Evolutionary conservation across 2,888 invertebrate species (phyloP).

Genomic region (Hoplodrina blanda): DNA sequence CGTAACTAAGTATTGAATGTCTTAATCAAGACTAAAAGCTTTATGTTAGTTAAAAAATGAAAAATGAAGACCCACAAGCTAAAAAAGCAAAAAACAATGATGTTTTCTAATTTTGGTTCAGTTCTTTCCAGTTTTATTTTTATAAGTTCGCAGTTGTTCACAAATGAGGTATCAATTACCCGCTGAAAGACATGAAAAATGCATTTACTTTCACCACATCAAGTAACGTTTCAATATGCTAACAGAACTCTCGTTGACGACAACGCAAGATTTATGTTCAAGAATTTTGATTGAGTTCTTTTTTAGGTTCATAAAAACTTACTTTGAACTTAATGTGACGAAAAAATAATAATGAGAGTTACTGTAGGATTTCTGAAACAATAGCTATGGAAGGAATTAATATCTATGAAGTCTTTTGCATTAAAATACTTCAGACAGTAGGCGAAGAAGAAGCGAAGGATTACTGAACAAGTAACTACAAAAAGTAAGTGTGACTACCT

Average conservation of each 20-base stretch:
- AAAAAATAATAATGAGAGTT: not conserved
- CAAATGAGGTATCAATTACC: not conserved
- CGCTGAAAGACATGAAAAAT: slow-evolving; percentile 11
- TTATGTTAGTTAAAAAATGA: not conserved
- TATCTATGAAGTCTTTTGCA: too few relatives aligned
- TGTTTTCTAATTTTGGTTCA: not conserved
- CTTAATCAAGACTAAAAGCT: slow-evolving; percentile 6
- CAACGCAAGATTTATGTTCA: slow-evolving; percentile 19
- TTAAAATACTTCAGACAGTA: too few relatives aligned
- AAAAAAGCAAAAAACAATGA: not conserved
- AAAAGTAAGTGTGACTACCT: not conserved
- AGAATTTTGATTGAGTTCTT: slow-evolving; percentile 37
- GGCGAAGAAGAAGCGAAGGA: not conserved
- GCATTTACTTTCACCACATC: slow-evolving; percentile 3
- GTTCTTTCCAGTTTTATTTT: not conserved
- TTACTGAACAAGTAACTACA: not conserved
- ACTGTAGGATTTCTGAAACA: not conserved
- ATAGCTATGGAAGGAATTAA: not conserved
- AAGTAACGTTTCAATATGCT: slow-evolving; percentile 16
- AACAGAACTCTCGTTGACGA: slow-evolving; percentile 26
- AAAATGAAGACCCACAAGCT: not conserved
- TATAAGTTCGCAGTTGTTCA: not conserved
- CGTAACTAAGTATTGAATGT: not conserved
- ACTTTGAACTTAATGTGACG: slow-evolving; percentile 7
- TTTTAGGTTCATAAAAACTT: slow-evolving; percentile 30